Evolutionary conservation across 2,888 invertebrate species (phyloP), one percentile per base, ranked within the genome.

Genomic region (Merodon equestris): DNA sequence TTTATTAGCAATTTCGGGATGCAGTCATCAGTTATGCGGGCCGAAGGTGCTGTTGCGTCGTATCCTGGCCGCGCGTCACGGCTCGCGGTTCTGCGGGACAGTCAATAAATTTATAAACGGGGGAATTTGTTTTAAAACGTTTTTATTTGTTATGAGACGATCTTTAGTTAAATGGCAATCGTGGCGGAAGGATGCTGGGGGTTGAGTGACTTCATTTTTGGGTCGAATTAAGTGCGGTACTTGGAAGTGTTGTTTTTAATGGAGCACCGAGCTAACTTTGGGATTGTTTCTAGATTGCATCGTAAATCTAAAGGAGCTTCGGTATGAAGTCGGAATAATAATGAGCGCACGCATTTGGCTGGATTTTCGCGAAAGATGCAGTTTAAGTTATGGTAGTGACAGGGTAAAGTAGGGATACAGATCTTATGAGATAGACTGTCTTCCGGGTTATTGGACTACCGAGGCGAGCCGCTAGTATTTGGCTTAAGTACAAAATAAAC

Each of bases 101-200:
- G 77, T 79, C 79, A 68, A 79, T 79, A 79, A 79, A 79, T 73
- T 73, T 68, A 42, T 61, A 67, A 67, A 63, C 57, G 73, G 45
- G n/a, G 53, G 38, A 72, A 79, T 79, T 67, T 54, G 57, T 67
- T 58, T 67, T 77, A 40, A 56, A 64, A 76, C 34, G 48, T 40
- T 76, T 71, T 67, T 60, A 64, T 60, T 74, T 54, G 50, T 53
- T 40, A 51, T 42, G 50, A 60, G 60, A 40, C 57, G 18, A 60
- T 47, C 15, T 57, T 50, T 57, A 57, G 67, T 53, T 36, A 58
- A 48, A 63, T 42, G 47, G 50, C n/a, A 1, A 9, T 7, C 14
- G 13, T 0, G 51, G 42, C n/a, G 18, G 34, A 36, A 27, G 27
- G 27, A 27, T 27, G 7, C 7, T 27, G 27, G 7, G 27, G 2